Percentiles rank a stretch among this genome's conserved stretches.
phyloP scores from a whole-genome alignment of 2,888 invertebrate genomes.

The Lycophotia porphyrea region DNA sequence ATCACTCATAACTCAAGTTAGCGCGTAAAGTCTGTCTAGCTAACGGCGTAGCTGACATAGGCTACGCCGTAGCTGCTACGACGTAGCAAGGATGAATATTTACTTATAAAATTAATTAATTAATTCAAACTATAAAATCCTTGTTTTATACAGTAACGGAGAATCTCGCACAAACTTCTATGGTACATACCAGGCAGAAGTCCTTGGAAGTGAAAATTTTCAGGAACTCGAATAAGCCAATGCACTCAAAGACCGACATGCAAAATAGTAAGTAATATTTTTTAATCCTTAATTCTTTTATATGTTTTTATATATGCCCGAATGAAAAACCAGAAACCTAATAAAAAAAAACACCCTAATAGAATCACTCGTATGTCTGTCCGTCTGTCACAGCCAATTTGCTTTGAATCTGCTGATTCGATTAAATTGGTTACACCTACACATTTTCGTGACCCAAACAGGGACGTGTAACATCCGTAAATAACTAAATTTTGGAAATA shows the following conservation, averaged over 20 bases:
- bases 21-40: not conserved
- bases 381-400: not conserved
- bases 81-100: not conserved
- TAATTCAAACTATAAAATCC: not conserved
- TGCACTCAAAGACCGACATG: slow-evolving; percentile 8
- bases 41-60: not conserved
- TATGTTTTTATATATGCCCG: not conserved
- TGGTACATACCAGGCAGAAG: slow-evolving; percentile 24
- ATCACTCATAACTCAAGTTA: no score
- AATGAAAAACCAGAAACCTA: not conserved
- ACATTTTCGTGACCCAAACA: not conserved
- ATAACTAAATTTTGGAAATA: no score
- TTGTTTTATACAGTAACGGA: slow-evolving; percentile 29
- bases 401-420: not conserved
- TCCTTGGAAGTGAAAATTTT: slow-evolving; percentile 34
- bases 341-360: not conserved
- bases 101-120: not conserved
- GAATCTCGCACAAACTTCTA: slow-evolving; percentile 13
- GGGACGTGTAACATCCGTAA: no score
- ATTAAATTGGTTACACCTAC: not conserved
- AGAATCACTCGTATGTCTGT: not conserved
- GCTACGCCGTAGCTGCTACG: slow-evolving; percentile 26
- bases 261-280: slow-evolving; percentile 23
- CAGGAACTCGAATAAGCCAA: slow-evolving; percentile 7
- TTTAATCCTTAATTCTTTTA: not conserved